Percentiles rank a stretch among this genome's conserved stretches.
These are phyloP conservation scores for Bacillus rossius DNA, from an alignment of 1,140 invertebrate genomes.

Conservation along the genomic window DNA sequence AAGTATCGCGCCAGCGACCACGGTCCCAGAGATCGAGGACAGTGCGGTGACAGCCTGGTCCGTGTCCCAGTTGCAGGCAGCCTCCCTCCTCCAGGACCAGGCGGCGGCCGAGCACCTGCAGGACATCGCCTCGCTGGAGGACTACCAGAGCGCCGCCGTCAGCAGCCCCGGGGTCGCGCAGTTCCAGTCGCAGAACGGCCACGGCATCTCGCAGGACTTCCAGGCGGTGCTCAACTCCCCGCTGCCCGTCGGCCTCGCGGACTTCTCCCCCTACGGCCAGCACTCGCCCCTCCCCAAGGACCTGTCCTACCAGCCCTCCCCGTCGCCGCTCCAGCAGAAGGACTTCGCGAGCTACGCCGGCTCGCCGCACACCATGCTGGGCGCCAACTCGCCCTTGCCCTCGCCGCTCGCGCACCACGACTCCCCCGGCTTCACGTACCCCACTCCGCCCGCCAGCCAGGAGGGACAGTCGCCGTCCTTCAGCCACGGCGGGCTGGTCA, in stretches of 20 bases:
- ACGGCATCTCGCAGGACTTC: slow-evolving; percentile 49
- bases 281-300: slow-evolving; percentile 37
- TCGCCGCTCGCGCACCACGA: slow-evolving; percentile 58
- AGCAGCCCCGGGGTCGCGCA: slow-evolving; percentile 17
- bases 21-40: too few relatives aligned
- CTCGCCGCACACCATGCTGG: slow-evolving; percentile 43
- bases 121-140: slow-evolving; percentile 60
- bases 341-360: slow-evolving; percentile 21
- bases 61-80: slow-evolving; percentile 47
- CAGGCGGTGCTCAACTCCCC: slow-evolving; percentile 69
- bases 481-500: slow-evolving; percentile 35
- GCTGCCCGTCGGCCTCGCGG: slow-evolving; percentile 69
- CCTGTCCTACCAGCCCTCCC: slow-evolving; percentile 39
- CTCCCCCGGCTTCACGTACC: slow-evolving; percentile 66
- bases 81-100: slow-evolving; percentile 52
- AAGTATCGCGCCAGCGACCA: too few relatives aligned
- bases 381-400: slow-evolving; percentile 53
- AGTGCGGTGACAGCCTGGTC: too few relatives aligned
- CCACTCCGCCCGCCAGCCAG: slow-evolving; percentile 76
- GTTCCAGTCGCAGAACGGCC: slow-evolving; percentile 47
- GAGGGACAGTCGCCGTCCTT: slow-evolving; percentile 63
- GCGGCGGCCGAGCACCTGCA: slow-evolving; percentile 55
- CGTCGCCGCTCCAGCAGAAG: slow-evolving; percentile 38
- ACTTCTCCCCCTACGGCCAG: slow-evolving; percentile 66
- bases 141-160: slow-evolving; percentile 41